Percentiles rank a stretch among this genome's conserved stretches.
Conservation (phyloP, 1,140 invertebrate species). For the Nymphalis io region DNA sequence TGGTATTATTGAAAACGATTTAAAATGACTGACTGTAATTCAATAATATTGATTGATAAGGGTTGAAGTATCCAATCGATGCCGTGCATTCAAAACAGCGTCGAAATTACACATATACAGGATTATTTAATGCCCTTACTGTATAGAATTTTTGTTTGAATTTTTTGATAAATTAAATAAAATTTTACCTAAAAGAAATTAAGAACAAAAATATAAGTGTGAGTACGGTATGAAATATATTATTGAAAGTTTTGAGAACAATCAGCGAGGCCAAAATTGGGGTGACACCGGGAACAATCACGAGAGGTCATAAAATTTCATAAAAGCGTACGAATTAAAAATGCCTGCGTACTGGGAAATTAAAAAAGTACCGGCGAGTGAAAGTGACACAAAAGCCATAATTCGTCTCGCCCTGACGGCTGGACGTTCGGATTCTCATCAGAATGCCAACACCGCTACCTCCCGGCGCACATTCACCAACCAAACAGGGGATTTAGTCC, state of each 20-base stretch:
- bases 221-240: slow-evolving; percentile 30
- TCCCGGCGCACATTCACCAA: slow-evolving; percentile 46
- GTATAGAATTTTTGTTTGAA: background rate
- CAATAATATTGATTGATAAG: slow-evolving; percentile 32
- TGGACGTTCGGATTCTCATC: slow-evolving; percentile 53
- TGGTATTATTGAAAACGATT: slow-evolving; percentile 6
- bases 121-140: background rate
- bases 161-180: background rate
- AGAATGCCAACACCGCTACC: slow-evolving; percentile 49
- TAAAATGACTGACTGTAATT: slow-evolving; percentile 33
- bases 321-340: slow-evolving; percentile 70
- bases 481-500: slow-evolving; percentile 62
- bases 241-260: slow-evolving; percentile 41
- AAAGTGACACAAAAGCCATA: slow-evolving; percentile 76
- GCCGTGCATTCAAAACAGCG: slow-evolving; percentile 2
- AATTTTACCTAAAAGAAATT: background rate
- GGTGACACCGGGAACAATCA: slow-evolving; percentile 53
- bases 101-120: background rate
- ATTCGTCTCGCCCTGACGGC: slow-evolving; percentile 68
- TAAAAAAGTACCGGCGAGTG: slow-evolving; percentile 66
- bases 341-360: slow-evolving; percentile 64
- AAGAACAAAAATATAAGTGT: too few species aligned
- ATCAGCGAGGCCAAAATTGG: slow-evolving; percentile 47
- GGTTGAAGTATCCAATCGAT: slow-evolving; percentile 15
- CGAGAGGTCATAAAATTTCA: slow-evolving; percentile 64